Evolutionary conservation across 2,113 vertebrate genomes (phyloP), one percentile per base, ranked within the genome.

Genomic region (Puffinus mauretanicus): DNA sequence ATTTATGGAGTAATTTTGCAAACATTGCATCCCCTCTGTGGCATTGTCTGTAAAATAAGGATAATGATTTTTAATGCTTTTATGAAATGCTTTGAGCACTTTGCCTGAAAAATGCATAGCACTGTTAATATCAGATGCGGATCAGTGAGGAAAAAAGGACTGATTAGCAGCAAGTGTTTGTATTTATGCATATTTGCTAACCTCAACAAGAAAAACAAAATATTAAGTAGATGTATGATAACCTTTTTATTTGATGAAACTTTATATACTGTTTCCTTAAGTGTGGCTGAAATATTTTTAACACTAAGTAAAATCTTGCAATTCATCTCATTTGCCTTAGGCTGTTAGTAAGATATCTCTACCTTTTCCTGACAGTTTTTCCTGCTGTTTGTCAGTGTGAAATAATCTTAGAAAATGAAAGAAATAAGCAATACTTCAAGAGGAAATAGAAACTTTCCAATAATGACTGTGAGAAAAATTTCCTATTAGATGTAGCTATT

Each of bases 391-490:
- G 42, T 91, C 60, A 60, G 7, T 60, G 54, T 61, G 55, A 95
- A 97, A 82, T 62, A 32, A 44, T 70, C 73, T 65, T 52, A 88
- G 34, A 61, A 81, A 82, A 85, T 58, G 25, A 84, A 96, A 96
- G 75, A 93, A 95, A 82, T 80, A 93, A 94, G 54, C 20, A 88
- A 44, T 47, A 46, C 8, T 77, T 73, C 66, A 64, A 91, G 40
- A 95, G 4, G 82, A 90, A 79, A 73, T n/a, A 87, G 58, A 92
- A 79, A 86, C 26, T 96, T 72, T 64, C 42, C 42, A 90, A 16
- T 65, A 73, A 92, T 20, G 57, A 55, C 38, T 67, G 22, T 21
- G 46, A 91, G 66, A 96, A 88, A 91, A 90, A 61, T n/a, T 88
- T 84, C 16, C 34, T 51, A 32, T 73, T 84, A 76, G 8, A 60